Percentiles rank a stretch among this genome's conserved stretches.
Conservation (phyloP, 2,113 vertebrate species). For the Eptatretus burgeri region DNA sequence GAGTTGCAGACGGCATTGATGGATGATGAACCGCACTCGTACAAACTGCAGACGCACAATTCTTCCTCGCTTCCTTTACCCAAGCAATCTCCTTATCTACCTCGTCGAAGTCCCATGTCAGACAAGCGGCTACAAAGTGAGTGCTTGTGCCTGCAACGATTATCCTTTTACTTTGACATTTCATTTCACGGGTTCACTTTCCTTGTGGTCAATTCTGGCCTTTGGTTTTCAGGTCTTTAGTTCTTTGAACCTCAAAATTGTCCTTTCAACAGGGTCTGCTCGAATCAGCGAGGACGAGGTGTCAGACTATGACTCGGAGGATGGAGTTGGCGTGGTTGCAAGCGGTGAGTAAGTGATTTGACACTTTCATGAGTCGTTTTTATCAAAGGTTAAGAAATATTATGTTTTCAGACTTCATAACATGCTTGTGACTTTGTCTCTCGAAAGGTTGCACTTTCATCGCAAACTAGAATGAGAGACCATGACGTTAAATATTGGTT, state of each 20-base stretch:
- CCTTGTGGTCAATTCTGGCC: too few relatives aligned
- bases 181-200: too few relatives aligned
- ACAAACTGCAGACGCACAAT: constrained; percentile 83
- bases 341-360: constrained; percentile 30
- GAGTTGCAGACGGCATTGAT: constrained; percentile 77
- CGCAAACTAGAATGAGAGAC: too few relatives aligned
- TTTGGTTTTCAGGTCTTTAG: too few relatives aligned
- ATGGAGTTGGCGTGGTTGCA: constrained; percentile 74
- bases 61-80: constrained; percentile 85
- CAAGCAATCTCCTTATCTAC: constrained; percentile 79
- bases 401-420: too few relatives aligned
- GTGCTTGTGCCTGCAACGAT: constrained; percentile 13
- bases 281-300: constrained; percentile 89
- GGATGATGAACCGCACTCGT: constrained; percentile 86
- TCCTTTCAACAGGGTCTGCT: constrained; percentile 46
- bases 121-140: constrained; percentile 91
- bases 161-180: too few relatives aligned
- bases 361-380: too few relatives aligned
- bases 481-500: too few relatives aligned
- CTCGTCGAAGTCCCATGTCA: constrained; percentile 46
- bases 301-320: constrained; percentile 83
- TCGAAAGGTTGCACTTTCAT: too few relatives aligned
- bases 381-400: too few relatives aligned
- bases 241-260: too few relatives aligned
- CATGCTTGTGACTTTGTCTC: too few relatives aligned